Base-by-base conservation (phyloP, 1,140 invertebrate genomes). In the Conus betulinus region DNA sequence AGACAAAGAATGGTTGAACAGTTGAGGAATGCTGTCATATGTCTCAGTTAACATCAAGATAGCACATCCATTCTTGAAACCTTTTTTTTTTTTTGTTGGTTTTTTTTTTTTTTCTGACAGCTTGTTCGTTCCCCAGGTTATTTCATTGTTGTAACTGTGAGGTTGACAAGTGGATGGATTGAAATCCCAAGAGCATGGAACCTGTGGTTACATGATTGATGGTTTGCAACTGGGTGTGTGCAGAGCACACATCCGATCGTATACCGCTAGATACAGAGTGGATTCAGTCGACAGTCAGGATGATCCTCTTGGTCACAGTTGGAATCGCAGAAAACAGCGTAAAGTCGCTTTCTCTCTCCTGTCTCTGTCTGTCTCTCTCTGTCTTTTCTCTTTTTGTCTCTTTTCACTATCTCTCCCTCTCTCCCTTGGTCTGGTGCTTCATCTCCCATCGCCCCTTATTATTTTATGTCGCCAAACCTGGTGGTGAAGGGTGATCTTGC, bases 311-410 rank as follows among this genome's bases (percentile, higher is more conserved):
- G 95, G 95, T 76, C 91, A 91, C 94, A 96, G 92, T 67, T 98
- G 97, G 97, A 97, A 98, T 84, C 94, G 98, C n/a, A 89, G 98
- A 99, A 95, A 98, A 99, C 95, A 98, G 98, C 91, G 97, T 98
- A 96, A 95, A n/a, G 96, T 96, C 92, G 6, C 15, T 60, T 10
- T 53, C 84, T 60, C 60, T 86, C 76, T 78, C 76, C 76, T 39
- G 7, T 78, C 76, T 78, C 76, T 78, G 7, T 78, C 76, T 78
- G 7, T 78, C 76, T 39, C 76, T 78, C 76, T 78, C 76, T 39
- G n/a, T n/a, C 39, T 39, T 39, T 39, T 39, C 3, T 3, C 39
- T 39, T 39, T 39, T 39, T 39, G 0, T 39, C 39, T 39, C 39
- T 39, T 39, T 39, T 76, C 71, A 20, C 71, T 76, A 1, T 76